Conservation (phyloP, 2,113 vertebrate genomes). For the Corythornis madagascariensis region DNA sequence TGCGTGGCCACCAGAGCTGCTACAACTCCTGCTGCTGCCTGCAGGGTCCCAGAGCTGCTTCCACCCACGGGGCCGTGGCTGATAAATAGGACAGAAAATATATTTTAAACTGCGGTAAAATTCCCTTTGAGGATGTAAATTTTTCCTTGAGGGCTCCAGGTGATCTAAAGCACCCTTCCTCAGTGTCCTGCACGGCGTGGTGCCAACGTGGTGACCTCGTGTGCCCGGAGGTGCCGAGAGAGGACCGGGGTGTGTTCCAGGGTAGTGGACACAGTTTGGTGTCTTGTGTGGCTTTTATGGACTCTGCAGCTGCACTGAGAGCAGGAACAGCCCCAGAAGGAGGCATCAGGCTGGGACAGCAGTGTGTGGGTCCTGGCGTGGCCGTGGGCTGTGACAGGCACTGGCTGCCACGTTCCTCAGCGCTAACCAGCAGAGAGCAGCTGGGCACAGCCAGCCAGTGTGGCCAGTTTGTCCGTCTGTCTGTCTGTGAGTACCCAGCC, state of each 20-base stretch:
- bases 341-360: rapidly evolving
- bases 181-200: not conserved
- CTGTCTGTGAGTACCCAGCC: not conserved
- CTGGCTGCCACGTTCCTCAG: rapidly evolving
- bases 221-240: not conserved
- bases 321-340: not conserved
- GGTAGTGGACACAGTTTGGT: rapidly evolving
- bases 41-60: rapidly evolving
- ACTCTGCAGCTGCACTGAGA: not conserved
- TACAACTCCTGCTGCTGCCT: not conserved
- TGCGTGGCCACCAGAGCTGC: not conserved
- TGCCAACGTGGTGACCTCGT: not conserved
- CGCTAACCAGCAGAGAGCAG: not conserved
- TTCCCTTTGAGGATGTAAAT: not conserved
- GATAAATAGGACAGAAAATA: not conserved
- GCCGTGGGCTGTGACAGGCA: rapidly evolving
- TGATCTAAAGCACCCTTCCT: not conserved
- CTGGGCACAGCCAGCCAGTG: too few relatives aligned
- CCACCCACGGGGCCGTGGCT: not conserved
- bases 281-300: not conserved
- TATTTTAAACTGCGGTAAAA: not conserved
- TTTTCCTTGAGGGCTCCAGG: not conserved
- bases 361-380: rapidly evolving
- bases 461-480: rapidly evolving
- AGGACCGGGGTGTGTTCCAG: too few relatives aligned